A percentile compares a stretch with the other conserved stretches of the same genome.
Conservation (phyloP, 2,113 vertebrate species). For the Sander vitreus region DNA sequence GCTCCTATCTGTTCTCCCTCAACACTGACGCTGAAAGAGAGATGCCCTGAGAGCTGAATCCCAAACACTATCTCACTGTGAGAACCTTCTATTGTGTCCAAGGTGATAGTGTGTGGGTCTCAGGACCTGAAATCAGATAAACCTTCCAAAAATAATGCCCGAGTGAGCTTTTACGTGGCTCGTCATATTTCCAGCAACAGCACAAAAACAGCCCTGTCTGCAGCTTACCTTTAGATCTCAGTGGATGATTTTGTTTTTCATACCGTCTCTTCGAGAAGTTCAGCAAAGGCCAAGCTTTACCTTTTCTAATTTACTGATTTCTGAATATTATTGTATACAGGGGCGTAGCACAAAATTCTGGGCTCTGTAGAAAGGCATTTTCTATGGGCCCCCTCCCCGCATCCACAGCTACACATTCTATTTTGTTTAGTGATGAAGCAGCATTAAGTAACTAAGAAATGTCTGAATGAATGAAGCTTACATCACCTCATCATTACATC, state of each 20-base stretch:
- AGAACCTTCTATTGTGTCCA: constrained; percentile 53
- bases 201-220: constrained; percentile 48
- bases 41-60: constrained; percentile 51
- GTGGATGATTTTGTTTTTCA: neutral
- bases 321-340: neutral
- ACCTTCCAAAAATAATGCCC: constrained; percentile 41
- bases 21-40: constrained; percentile 46
- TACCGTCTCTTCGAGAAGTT: neutral
- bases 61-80: constrained; percentile 45
- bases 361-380: no score
- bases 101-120: constrained; percentile 56
- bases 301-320: neutral
- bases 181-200: constrained; percentile 23
- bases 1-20: constrained; percentile 42
- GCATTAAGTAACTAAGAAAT: no score
- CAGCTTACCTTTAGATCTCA: constrained; percentile 21
- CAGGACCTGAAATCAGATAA: constrained; percentile 67
- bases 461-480: no score
- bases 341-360: no score
- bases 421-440: neutral
- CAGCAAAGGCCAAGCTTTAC: neutral
- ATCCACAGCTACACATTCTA: no score
- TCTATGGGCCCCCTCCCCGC: no score
- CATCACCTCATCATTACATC: neutral
- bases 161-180: constrained; percentile 14